A percentile compares a stretch with the other conserved stretches of the same genome.
Conservation (phyloP, 92 coral and sea anemone genomes). For the Palythoa caribaeorum region DNA sequence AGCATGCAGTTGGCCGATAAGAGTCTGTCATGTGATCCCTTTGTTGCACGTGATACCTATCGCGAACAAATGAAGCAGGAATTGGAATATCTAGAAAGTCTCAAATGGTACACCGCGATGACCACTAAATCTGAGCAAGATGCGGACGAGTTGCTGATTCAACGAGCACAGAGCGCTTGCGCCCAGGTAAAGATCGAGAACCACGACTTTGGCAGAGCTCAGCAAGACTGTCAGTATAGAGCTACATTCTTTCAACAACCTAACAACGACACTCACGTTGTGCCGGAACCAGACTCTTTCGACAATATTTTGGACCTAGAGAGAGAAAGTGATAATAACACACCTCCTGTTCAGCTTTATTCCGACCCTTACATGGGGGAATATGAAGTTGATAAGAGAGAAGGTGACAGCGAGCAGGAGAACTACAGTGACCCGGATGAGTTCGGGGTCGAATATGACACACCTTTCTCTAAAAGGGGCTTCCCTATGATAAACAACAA, state of each 20-base stretch:
- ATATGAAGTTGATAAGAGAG: constrained; percentile 12
- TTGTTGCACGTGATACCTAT: constrained; percentile 50
- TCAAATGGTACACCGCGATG: constrained; percentile 27
- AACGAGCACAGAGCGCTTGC: constrained; percentile 41
- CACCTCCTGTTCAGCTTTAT: constrained; percentile 29
- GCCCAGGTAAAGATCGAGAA: constrained; percentile 23
- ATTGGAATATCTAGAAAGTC: constrained; percentile 23
- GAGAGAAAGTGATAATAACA: constrained; percentile 10
- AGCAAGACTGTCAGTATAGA: neutral
- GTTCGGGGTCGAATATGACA: neutral
- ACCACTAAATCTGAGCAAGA: constrained; percentile 25
- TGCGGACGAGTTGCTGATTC: constrained; percentile 53
- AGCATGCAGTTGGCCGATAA: constrained; percentile 72
- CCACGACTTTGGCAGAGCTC: constrained; percentile 1
- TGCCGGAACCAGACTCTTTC: constrained; percentile 35
- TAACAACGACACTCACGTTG: constrained; percentile 30
- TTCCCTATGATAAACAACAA: constrained; percentile 6
- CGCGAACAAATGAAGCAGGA: constrained; percentile 41
- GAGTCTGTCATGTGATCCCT: constrained; percentile 52
- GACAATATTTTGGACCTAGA: constrained; percentile 41
- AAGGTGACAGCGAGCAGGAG: constrained; percentile 36
- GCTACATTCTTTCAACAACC: neutral
- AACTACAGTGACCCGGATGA: constrained; percentile 36
- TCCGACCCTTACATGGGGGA: constrained; percentile 23
- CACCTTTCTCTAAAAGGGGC: neutral